Percentiles rank a stretch among this genome's conserved stretches.
These are phyloP conservation scores for Timema cristinae DNA, from an alignment of 2,888 invertebrate genomes.

Conservation along the genomic window DNA sequence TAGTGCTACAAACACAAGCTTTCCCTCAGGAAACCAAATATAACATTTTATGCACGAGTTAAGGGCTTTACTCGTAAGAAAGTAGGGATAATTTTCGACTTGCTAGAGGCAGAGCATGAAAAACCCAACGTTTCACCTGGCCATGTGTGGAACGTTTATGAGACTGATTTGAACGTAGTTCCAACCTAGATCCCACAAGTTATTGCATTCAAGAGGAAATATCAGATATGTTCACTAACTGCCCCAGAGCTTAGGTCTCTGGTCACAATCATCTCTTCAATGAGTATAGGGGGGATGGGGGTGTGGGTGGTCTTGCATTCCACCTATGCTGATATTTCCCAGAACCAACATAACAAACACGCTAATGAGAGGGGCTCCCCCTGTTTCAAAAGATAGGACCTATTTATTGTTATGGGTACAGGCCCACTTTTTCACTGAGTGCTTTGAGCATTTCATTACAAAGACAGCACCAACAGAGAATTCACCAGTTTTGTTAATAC, in stretches of 20 bases:
- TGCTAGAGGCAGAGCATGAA: neutral
- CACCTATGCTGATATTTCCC: slow-evolving; percentile 23
- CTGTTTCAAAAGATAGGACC: neutral
- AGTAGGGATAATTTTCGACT: slow-evolving; percentile 2
- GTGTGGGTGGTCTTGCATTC: slow-evolving; percentile 24
- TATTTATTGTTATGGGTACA: slow-evolving; percentile 19
- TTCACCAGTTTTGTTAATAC: neutral
- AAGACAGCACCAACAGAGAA: neutral
- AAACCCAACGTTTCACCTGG: neutral
- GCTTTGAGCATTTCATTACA: slow-evolving; percentile 6
- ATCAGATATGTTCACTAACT: slow-evolving; percentile 13
- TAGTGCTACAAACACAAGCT: neutral
- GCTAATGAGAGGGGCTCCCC: slow-evolving; percentile 21
- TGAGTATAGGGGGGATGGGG: slow-evolving; percentile 20
- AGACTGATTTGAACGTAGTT: slow-evolving; percentile 23
- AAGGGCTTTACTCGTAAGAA: slow-evolving; percentile 8
- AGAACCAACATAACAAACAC: slow-evolving; percentile 12
- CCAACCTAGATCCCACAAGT: slow-evolving; percentile 15
- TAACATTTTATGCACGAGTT: slow-evolving; percentile 6
- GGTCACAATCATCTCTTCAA: slow-evolving; percentile 22
- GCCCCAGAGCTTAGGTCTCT: slow-evolving; percentile 20
- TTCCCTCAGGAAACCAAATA: neutral
- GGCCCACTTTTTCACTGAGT: slow-evolving; percentile 1
- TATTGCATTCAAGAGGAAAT: slow-evolving; percentile 12
- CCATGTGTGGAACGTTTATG: slow-evolving; percentile 24